These are phyloP conservation scores for Genyomyrus donnyi DNA, from an alignment of 2,113 vertebrate genomes.

Conservation along the genomic window DNA sequence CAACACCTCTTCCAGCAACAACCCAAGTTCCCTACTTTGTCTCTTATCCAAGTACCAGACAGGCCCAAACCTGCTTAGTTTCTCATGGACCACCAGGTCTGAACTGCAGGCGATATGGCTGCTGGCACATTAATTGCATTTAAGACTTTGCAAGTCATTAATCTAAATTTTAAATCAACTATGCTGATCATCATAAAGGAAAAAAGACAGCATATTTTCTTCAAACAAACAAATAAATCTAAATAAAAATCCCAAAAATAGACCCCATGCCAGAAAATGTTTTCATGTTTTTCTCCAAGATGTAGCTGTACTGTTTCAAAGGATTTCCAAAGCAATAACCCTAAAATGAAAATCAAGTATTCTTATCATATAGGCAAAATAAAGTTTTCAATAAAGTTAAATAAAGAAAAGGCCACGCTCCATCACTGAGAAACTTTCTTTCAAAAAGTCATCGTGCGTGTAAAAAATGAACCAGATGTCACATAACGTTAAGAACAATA, in stretches of 20 bases:
- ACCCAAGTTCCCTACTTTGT: no score
- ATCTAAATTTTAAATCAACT: background rate
- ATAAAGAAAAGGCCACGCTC: background rate
- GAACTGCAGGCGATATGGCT: no score
- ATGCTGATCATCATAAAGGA: background rate
- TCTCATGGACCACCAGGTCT: no score
- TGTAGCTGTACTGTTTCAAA: no score
- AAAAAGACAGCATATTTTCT: background rate
- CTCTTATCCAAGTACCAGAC: no score
- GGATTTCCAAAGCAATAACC: background rate
- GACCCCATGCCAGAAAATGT: no score
- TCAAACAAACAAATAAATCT: no score
- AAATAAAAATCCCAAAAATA: no score
- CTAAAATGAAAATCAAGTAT: background rate
- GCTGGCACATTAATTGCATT: background rate
- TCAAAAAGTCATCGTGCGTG: background rate
- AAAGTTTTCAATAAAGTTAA: background rate
- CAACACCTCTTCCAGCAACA: no score
- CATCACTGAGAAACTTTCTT: background rate
- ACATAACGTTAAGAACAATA: background rate
- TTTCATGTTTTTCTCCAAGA: no score
- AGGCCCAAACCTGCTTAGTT: no score
- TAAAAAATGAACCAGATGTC: background rate
- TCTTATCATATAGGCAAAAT: background rate
- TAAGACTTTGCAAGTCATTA: background rate